Base-by-base conservation (phyloP, 92 coral and sea anemone species). In the Micromussa lordhowensis region DNA sequence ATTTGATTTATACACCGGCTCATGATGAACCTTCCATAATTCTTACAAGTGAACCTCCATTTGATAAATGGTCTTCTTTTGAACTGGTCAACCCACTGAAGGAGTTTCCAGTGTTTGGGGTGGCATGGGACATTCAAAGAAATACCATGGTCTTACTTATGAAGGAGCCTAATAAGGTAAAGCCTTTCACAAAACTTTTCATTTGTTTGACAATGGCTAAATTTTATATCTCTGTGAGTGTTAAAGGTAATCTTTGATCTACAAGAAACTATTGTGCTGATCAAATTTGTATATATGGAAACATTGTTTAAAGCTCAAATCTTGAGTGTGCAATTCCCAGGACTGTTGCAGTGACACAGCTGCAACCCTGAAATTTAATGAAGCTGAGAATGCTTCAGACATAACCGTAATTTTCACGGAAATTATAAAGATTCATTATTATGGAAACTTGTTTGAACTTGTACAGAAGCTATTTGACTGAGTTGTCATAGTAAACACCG, bases 31-130 rank as follows among this genome's bases (percentile, higher is more conserved):
- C 58, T 53, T 91, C 97, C 19, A 88, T 92, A 38, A 83, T 93
- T 54, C 91, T 96, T 30, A 82, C 90, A 68, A 94, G 98, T 64
- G 75, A 81, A 34, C 86, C 94, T 31, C 99, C 99, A 17, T 96
- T 93, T 88, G 82, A 82, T 38, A 75, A 77, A 71, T 95, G 98
- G 96, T 78, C 85, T 17, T 79, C 91, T 35, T 16, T 92, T 40
- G 86, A 78, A 15, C 22, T 87, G 35, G 86, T 88, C 18, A 79
- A 80, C 34, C 48, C 57, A 28, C 63, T 84, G 68, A 70, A 58
- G 22, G 80, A 69, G 44, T 32, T 87, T 54, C 34, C 77, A 55
- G 77, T 95, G 14, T 91, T 85, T 57, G 93, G 86, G 19, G 78
- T 93, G 49, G 91, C 90, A 3, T 93, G 89, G 55, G 96, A 94